phyloP scores from a whole-genome alignment of 2,888 invertebrate genomes.

The Drosophila borborema region DNA sequence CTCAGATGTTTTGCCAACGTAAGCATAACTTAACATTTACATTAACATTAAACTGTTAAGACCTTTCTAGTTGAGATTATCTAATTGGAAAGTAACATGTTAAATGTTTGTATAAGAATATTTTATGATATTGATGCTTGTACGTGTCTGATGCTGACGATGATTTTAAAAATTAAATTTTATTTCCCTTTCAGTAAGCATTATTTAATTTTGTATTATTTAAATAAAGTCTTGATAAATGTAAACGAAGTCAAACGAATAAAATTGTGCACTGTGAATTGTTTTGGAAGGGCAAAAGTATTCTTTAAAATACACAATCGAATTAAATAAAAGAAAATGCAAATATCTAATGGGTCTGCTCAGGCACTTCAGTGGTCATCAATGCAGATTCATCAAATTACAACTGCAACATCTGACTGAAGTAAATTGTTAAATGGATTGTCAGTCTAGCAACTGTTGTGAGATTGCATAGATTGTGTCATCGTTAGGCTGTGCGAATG shows the following conservation, averaged over 20 bases:
- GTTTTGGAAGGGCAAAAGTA: not conserved
- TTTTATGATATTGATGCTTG: too few species aligned
- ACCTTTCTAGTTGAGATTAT: not conserved
- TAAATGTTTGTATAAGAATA: too few species aligned
- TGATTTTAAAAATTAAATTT: too few species aligned
- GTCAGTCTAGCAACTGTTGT: constrained; percentile 21
- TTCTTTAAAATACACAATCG: not conserved
- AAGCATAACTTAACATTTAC: not conserved
- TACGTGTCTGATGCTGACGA: too few species aligned
- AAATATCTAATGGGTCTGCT: not conserved
- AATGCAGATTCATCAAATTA: constrained; percentile 4
- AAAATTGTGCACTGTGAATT: not conserved
- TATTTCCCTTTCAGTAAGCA: not conserved
- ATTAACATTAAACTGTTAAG: not conserved
- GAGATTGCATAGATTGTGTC: constrained; percentile 38
- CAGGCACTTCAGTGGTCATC: not conserved
- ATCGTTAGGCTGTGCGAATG: constrained; percentile 33
- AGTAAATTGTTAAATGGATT: constrained; percentile 32
- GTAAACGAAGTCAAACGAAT: not conserved
- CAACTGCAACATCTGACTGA: not conserved
- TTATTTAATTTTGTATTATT: not conserved
- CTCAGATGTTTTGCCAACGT: not conserved
- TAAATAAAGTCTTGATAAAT: not conserved
- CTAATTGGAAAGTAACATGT: not conserved
- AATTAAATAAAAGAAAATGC: not conserved